Percentiles rank a stretch among this genome's conserved stretches.
Conservation (phyloP, 2,113 vertebrate genomes). For the Scolopax mira region DNA sequence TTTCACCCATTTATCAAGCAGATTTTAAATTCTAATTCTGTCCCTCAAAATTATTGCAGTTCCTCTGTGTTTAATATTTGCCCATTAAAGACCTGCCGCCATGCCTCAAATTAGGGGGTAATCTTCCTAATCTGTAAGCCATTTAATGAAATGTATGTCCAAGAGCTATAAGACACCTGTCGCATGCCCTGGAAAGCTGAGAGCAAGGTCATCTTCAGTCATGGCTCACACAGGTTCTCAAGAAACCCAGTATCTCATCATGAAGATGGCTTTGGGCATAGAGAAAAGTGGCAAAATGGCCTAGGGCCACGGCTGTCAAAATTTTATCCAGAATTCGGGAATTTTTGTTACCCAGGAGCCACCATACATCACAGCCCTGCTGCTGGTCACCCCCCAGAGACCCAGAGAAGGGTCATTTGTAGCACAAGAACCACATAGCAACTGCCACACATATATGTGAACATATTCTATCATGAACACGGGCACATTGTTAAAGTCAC, state of each 20-base stretch:
- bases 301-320: background rate
- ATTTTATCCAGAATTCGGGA: background rate
- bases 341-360: background rate
- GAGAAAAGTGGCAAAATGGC: background rate
- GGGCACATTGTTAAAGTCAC: background rate
- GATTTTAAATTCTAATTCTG: slow-evolving; percentile 41
- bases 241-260: background rate
- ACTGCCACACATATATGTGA: background rate
- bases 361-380: background rate
- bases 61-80: background rate
- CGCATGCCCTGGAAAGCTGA: background rate
- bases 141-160: background rate
- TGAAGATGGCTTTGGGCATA: background rate
- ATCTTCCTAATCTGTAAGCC: background rate
- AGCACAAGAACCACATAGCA: background rate
- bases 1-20: slow-evolving; percentile 47
- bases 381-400: background rate
- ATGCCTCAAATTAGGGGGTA: background rate
- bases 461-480: rapidly evolving
- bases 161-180: background rate
- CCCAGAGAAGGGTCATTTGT: background rate
- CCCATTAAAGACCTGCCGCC: background rate
- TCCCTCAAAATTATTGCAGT: background rate
- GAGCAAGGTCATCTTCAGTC: background rate
- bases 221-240: background rate